Evolutionary conservation across 2,888 invertebrate species (phyloP).

Genomic region (Limenitis arthemis): DNA sequence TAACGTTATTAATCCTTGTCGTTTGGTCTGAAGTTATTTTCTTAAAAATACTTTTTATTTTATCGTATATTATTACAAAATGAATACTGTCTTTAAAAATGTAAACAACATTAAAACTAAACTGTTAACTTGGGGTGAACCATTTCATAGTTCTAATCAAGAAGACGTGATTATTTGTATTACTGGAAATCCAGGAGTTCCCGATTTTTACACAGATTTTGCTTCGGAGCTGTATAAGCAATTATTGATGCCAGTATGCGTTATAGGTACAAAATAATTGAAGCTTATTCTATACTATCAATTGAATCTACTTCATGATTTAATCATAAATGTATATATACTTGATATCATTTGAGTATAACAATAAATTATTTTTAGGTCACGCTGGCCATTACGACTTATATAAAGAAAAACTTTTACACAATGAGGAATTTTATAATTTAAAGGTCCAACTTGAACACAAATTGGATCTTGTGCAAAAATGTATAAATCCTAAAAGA

Average conservation of each 20-base stretch:
- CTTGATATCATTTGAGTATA: background rate
- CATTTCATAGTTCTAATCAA: conserved; percentile 60
- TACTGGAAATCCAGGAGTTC: conserved; percentile 91
- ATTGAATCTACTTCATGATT: background rate
- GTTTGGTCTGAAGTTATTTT: no score
- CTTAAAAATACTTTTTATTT: no score
- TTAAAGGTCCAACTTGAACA: conserved; percentile 85
- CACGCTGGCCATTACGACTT: conserved; percentile 79
- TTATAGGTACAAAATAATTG: conserved; percentile 71
- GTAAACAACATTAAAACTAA: conserved; percentile 81
- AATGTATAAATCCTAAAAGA: conserved; percentile 79
- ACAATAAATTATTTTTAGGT: conserved; percentile 61
- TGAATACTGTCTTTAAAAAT: conserved; percentile 35
- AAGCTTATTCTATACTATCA: background rate
- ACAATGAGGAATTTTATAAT: conserved; percentile 76
- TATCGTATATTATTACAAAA: conserved; percentile 17
- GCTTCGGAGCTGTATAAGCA: conserved; percentile 74
- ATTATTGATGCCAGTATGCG: conserved; percentile 82
- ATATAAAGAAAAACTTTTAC: conserved; percentile 54
- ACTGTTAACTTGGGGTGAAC: conserved; percentile 81
- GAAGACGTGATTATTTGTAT: conserved; percentile 81
- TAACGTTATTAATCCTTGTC: no score
- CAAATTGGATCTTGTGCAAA: conserved; percentile 83
- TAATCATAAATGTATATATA: background rate
- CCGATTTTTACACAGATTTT: conserved; percentile 86